Evolutionary conservation across 2,113 vertebrate species (phyloP).

Genomic region (Cyanoderma ruficeps): DNA sequence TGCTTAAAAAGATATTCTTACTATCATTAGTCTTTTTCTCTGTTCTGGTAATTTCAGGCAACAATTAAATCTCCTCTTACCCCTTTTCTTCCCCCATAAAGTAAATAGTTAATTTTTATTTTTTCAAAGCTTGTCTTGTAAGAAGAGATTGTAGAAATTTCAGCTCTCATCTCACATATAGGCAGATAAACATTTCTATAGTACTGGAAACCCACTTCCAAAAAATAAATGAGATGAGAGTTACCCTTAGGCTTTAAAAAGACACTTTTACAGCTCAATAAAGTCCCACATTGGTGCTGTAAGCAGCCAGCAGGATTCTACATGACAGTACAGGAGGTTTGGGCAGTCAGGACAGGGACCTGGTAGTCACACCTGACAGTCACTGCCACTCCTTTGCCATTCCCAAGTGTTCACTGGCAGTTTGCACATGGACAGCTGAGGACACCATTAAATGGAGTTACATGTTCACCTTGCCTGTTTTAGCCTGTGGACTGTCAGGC

Average conservation of each 20-base stretch:
- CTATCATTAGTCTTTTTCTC: background rate
- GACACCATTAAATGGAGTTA: background rate
- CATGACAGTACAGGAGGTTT: rapidly evolving
- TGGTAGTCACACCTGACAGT: background rate
- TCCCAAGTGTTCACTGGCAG: background rate
- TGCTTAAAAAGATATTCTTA: background rate
- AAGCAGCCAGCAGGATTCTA: background rate
- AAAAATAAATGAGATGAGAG: background rate
- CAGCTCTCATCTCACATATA: background rate
- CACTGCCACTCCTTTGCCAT: background rate
- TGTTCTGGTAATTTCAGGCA: background rate
- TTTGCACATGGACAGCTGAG: background rate
- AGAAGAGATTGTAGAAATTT: background rate
- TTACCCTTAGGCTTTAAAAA: background rate
- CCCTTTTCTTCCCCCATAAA: background rate
- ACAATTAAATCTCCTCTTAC: background rate
- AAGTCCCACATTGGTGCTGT: background rate
- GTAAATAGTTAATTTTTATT: background rate
- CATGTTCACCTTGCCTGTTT: background rate
- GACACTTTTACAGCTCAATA: background rate
- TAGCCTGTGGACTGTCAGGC: background rate
- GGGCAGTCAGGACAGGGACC: background rate
- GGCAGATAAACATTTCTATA: background rate
- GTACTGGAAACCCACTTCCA: background rate
- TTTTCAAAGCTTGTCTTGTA: background rate